Evolutionary conservation across 2,113 vertebrate species (phyloP).

Genomic region (Phocoena phocoena): DNA sequence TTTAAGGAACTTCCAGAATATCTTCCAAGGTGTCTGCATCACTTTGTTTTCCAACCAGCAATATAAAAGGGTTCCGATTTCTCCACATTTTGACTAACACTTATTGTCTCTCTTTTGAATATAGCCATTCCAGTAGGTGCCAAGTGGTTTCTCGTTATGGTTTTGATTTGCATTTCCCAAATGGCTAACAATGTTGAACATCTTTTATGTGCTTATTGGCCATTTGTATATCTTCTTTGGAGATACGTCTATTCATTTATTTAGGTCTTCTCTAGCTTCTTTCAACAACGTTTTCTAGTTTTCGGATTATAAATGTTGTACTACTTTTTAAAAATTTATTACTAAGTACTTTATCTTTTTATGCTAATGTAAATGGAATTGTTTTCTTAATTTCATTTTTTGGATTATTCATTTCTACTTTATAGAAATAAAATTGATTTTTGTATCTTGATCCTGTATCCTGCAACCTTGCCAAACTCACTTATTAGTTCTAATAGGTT

Average conservation of each 20-base stretch:
- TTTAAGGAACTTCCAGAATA: neutral
- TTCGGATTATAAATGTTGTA: neutral
- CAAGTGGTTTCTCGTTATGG: neutral
- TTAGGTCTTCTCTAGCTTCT: slow-evolving; percentile 8
- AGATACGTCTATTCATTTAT: neutral
- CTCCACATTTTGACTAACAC: neutral
- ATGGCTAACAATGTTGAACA: neutral
- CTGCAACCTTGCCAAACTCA: neutral
- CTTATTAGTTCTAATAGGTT: neutral
- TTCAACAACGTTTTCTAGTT: neutral
- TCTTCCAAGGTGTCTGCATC: neutral
- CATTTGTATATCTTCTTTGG: slow-evolving; percentile 14
- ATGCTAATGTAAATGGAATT: neutral
- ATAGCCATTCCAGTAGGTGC: neutral
- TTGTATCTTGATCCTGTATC: neutral
- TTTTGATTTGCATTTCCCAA: slow-evolving; percentile 17
- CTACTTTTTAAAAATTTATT: neutral
- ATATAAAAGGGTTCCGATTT: neutral
- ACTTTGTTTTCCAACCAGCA: neutral
- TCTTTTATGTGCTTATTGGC: neutral
- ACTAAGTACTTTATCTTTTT: slow-evolving; percentile 1
- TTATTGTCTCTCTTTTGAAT: neutral
- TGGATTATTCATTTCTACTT: neutral
- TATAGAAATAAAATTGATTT: neutral
- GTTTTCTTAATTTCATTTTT: slow-evolving; percentile 29